These are phyloP conservation scores for Rhaphigaster nebulosa DNA, from an alignment of 2,888 invertebrate species.

Conservation along the genomic window DNA sequence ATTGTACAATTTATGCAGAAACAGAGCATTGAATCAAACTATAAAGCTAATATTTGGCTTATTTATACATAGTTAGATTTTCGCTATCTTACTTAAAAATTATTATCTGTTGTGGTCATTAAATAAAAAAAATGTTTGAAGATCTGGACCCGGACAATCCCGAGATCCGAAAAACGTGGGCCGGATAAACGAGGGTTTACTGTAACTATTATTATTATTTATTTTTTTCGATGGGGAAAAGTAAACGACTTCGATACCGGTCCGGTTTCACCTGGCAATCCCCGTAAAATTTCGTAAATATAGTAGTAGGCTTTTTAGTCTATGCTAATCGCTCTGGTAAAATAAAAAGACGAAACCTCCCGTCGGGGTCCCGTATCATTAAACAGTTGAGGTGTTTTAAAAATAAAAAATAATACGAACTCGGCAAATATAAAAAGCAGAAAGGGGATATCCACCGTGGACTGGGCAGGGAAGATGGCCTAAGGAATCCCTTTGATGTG, in stretches of 20 bases:
- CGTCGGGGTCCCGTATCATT: conserved; percentile 12
- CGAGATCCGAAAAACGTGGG: no score
- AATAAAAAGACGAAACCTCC: background rate
- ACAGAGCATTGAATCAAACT: no score
- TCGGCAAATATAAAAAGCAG: conserved; percentile 44
- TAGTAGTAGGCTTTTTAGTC: conserved; percentile 1
- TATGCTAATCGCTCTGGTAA: background rate
- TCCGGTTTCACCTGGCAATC: background rate
- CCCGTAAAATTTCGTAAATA: conserved; percentile 1
- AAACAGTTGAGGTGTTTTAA: conserved; percentile 35
- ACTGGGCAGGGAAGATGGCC: background rate
- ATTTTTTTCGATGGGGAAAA: background rate
- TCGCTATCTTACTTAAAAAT: no score
- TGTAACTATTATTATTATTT: no score
- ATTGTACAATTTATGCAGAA: no score
- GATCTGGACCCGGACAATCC: no score
- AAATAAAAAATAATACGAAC: conserved; percentile 12
- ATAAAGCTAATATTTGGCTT: no score
- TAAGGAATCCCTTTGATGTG: conserved; percentile 47
- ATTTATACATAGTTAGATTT: no score
- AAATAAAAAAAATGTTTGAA: no score
- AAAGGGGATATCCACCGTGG: conserved; percentile 11
- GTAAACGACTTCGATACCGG: background rate
- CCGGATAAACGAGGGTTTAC: no score
- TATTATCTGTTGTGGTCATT: no score